Evolutionary conservation across 1,140 invertebrate species (phyloP).

Genomic region (Bombus consobrinus): DNA sequence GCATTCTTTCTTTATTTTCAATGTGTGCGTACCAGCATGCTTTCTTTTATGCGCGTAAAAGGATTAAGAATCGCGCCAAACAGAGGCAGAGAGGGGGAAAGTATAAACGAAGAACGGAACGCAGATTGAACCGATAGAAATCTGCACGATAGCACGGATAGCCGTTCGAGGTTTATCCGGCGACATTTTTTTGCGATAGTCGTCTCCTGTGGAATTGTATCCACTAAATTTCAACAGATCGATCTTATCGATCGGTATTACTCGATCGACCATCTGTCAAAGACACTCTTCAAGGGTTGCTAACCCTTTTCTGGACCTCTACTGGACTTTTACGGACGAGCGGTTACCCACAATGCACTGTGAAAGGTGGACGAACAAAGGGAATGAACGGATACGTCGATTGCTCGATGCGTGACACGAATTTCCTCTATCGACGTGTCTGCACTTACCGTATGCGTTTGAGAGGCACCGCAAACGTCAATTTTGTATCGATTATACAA

Average conservation of each 20-base stretch:
- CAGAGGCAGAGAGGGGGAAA: not conserved
- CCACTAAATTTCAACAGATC: constrained; percentile 45
- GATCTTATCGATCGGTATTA: constrained; percentile 41
- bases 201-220: constrained; percentile 8
- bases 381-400: constrained; percentile 40
- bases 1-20: not conserved
- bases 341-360: constrained; percentile 54
- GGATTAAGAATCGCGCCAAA: not conserved
- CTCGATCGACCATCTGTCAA: constrained; percentile 57
- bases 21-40: too few species aligned
- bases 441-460: not conserved
- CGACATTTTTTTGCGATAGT: constrained; percentile 27
- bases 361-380: constrained; percentile 50
- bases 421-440: constrained; percentile 27
- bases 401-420: constrained; percentile 36
- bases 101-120: not conserved
- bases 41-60: too few species aligned
- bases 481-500: not conserved
- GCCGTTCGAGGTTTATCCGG: constrained; percentile 28
- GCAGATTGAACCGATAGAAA: not conserved
- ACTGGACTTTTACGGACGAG: constrained; percentile 45
- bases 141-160: not conserved
- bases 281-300: constrained; percentile 18
- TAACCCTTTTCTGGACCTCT: constrained; percentile 42
- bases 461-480: not conserved